Percentiles rank a stretch among this genome's conserved stretches.
These are phyloP conservation scores for Cacatua alba DNA, from an alignment of 2,113 vertebrate genomes.

Conservation along the genomic window DNA sequence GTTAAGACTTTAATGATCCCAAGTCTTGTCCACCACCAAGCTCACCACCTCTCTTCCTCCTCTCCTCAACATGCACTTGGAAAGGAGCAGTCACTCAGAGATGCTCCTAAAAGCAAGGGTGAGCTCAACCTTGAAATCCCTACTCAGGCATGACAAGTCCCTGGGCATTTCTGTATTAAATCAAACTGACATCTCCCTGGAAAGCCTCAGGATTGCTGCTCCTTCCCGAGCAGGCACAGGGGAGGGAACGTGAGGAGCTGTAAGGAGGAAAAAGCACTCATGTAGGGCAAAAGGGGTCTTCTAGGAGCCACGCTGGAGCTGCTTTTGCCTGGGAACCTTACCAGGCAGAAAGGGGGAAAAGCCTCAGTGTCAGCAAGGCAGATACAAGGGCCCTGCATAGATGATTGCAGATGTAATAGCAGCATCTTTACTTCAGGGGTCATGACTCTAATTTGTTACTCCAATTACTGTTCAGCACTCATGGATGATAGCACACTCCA, in stretches of 20 bases:
- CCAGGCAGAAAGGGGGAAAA: neutral
- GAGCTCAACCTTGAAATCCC: neutral
- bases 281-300: neutral
- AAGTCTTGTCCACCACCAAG: neutral
- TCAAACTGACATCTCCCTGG: neutral
- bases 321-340: neutral
- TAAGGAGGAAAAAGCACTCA: neutral
- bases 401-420: neutral
- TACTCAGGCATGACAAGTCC: neutral
- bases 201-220: neutral
- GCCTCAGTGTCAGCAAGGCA: neutral
- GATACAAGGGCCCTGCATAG: neutral
- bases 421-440: neutral
- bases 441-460: neutral
- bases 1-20: neutral
- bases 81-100: neutral
- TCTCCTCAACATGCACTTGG: rapidly evolving
- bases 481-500: neutral
- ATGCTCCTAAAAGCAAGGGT: neutral
- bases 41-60: neutral
- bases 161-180: neutral
- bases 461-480: neutral
- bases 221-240: neutral
- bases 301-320: neutral
- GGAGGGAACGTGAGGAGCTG: neutral